A percentile compares a stretch with the other conserved stretches of the same genome.
Conservation (phyloP, 2,797 vertebrate species). For the Stomatorhinus walkeri region DNA sequence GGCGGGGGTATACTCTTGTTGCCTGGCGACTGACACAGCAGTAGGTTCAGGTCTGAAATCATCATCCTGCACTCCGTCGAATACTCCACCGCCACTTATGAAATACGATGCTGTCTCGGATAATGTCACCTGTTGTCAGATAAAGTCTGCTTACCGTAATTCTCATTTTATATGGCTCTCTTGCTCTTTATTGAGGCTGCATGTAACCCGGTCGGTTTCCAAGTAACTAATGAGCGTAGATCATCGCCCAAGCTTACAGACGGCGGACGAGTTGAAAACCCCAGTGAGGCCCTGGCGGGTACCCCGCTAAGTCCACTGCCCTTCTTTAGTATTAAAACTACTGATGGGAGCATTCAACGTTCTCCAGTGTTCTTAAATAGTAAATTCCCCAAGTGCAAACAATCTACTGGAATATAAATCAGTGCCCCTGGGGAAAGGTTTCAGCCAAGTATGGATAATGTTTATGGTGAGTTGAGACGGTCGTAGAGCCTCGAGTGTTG, state of each 20-base stretch:
- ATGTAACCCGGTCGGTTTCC: background rate
- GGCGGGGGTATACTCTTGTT: conserved; percentile 42
- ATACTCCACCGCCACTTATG: background rate
- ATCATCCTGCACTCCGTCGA: background rate
- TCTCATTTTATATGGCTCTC: background rate
- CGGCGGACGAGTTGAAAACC: background rate
- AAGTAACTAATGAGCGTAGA: background rate
- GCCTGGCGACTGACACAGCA: conserved; percentile 43
- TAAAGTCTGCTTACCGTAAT: background rate
- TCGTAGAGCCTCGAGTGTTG: conserved; percentile 39
- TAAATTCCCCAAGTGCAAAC: conserved; percentile 48
- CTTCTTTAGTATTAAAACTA: background rate
- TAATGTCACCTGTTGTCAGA: background rate
- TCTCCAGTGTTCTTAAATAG: conserved; percentile 38
- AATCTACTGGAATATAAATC: conserved; percentile 56
- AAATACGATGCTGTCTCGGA: background rate
- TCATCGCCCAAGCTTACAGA: background rate
- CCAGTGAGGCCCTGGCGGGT: background rate
- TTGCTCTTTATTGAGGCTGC: background rate
- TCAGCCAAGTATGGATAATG: conserved; percentile 45
- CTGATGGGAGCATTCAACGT: conserved; percentile 26
- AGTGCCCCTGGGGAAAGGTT: conserved; percentile 44
- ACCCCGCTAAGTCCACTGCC: background rate
- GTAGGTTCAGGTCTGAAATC: conserved; percentile 4
- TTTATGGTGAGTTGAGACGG: conserved; percentile 55